Evolutionary conservation across 1,140 invertebrate species (phyloP).

Genomic region (Periplaneta americana): DNA sequence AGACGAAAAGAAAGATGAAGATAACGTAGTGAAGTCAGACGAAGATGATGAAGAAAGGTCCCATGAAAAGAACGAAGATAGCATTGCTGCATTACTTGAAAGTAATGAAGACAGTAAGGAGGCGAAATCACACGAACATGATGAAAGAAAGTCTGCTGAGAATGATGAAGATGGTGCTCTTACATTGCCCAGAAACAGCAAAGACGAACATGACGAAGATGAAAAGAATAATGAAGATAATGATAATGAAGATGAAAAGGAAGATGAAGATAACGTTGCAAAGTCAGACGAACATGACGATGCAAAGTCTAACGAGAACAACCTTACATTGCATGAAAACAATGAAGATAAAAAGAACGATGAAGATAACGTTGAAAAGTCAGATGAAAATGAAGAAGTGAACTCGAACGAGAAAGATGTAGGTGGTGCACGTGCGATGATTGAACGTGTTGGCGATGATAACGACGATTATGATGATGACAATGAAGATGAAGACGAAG

Average conservation of each 20-base stretch:
- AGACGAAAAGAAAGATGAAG: no score
- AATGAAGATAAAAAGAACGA: neutral
- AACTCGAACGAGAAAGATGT: neutral
- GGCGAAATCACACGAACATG: no score
- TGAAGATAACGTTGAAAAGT: constrained; percentile 21
- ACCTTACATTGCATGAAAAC: neutral
- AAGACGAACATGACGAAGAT: no score
- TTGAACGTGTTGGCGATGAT: constrained; percentile 16
- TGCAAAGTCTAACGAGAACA: neutral
- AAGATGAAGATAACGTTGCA: constrained; percentile 25
- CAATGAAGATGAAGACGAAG: constrained; percentile 18
- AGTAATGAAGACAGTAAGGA: no score
- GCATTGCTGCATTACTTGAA: no score
- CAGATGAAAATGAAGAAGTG: constrained; percentile 14
- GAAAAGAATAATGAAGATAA: constrained; percentile 28
- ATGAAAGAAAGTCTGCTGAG: neutral
- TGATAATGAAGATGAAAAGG: constrained; percentile 25
- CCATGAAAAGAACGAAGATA: no score
- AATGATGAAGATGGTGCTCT: neutral
- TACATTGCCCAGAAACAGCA: neutral
- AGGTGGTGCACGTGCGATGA: neutral
- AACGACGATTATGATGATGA: constrained; percentile 23
- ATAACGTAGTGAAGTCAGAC: no score
- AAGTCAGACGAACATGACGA: constrained; percentile 26
- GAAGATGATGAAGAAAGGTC: no score